These are phyloP conservation scores for Lepus timidus DNA, from an alignment of 2,113 vertebrate genomes.

Conservation along the genomic window DNA sequence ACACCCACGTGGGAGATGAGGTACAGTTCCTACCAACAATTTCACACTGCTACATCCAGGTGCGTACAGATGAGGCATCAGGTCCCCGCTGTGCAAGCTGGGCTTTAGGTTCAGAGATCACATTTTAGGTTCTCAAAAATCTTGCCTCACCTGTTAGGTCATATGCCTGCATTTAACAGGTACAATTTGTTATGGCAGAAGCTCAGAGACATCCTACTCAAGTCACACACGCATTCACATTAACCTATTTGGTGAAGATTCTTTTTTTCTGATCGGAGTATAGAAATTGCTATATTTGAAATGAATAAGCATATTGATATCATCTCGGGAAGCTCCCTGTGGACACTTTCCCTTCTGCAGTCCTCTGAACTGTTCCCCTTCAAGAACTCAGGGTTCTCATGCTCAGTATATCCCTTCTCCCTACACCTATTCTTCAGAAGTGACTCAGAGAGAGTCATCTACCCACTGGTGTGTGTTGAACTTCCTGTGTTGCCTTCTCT, in stretches of 20 bases:
- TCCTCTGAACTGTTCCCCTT: not conserved
- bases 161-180: not conserved
- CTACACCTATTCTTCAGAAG: not conserved
- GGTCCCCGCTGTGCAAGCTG: not conserved
- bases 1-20: not conserved
- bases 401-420: not conserved
- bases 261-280: slow-evolving; percentile 40
- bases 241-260: not conserved
- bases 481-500: not conserved
- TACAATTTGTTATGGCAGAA: not conserved
- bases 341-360: not conserved
- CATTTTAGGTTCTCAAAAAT: not conserved
- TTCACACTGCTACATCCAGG: not conserved
- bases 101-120: not conserved
- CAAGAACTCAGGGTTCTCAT: not conserved
- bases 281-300: not conserved
- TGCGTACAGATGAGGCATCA: not conserved
- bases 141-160: not conserved
- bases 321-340: not conserved
- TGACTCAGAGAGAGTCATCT: not conserved
- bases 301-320: not conserved
- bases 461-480: not conserved
- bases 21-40: not conserved
- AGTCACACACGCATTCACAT: not conserved
- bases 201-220: not conserved